A percentile compares a stretch with the other conserved stretches of the same genome.
These are phyloP conservation scores for Micrasema minimum DNA, from an alignment of 1,140 invertebrate genomes.

Conservation along the genomic window DNA sequence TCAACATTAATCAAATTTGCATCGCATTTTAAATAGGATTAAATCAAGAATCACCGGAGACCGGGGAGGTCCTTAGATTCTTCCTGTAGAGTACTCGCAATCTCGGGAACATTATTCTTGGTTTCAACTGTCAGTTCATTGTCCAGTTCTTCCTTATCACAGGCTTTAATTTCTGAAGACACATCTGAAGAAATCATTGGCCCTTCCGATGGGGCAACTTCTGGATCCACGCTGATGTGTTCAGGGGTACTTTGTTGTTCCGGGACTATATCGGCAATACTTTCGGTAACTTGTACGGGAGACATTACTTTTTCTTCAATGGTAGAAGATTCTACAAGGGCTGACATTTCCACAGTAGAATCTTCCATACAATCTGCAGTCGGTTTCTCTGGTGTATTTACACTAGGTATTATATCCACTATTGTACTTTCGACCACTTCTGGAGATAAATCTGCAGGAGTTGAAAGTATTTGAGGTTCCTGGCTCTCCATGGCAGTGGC, in stretches of 20 bases:
- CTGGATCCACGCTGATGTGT: slow-evolving; percentile 14
- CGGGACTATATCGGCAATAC: slow-evolving; percentile 1
- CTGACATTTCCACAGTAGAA: not conserved
- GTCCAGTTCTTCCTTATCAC: not conserved
- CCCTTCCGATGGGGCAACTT: not conserved
- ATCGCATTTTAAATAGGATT: not conserved
- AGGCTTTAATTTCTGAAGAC: not conserved
- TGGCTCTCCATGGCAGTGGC: slow-evolving; percentile 19
- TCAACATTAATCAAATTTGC: not conserved
- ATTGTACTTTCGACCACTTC: not conserved
- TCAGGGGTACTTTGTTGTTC: not conserved
- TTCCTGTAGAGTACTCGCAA: not conserved
- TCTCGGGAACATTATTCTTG: not conserved
- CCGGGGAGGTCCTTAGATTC: not conserved
- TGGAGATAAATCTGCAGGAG: not conserved
- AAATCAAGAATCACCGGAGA: slow-evolving; percentile 1
- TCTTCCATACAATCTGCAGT: not conserved
- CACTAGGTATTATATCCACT: not conserved
- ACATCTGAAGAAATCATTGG: not conserved
- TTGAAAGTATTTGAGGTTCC: not conserved
- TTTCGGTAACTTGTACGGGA: slow-evolving; percentile 3
- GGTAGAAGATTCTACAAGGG: slow-evolving; percentile 2
- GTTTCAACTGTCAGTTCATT: not conserved
- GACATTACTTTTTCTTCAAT: not conserved
- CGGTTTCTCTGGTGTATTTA: not conserved